These are phyloP conservation scores for Zonitis immaculata DNA, from an alignment of 2,888 invertebrate species.

Conservation along the genomic window DNA sequence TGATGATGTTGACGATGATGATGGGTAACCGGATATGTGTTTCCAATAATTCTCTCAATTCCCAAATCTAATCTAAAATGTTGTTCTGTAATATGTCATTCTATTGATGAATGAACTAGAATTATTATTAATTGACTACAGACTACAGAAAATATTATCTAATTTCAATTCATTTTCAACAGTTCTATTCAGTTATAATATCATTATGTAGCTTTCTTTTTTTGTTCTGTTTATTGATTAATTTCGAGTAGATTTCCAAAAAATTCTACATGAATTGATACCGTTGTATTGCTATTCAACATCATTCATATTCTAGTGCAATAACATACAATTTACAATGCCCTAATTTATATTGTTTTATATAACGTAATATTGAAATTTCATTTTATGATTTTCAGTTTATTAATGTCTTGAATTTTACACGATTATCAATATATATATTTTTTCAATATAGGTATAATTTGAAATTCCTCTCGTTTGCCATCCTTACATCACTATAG, in stretches of 20 bases:
- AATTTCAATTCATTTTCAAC: too few species aligned
- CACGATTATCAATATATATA: too few species aligned
- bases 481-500: too few species aligned
- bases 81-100: background rate
- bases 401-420: too few species aligned
- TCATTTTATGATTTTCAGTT: too few species aligned
- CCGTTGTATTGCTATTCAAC: background rate
- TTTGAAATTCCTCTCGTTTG: too few species aligned
- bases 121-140: background rate
- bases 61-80: background rate
- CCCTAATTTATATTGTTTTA: background rate
- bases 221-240: too few species aligned
- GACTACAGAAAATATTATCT: too few species aligned
- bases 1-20: background rate
- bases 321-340: background rate
- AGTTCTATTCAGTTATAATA: too few species aligned
- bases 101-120: background rate
- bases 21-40: background rate
- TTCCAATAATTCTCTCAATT: background rate
- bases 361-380: background rate
- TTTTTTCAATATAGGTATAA: too few species aligned
- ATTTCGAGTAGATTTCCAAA: too few species aligned
- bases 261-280: background rate
- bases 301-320: background rate
- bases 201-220: too few species aligned